phyloP scores from a whole-genome alignment of 2,888 invertebrate species.

The Azorinus chamasolen region DNA sequence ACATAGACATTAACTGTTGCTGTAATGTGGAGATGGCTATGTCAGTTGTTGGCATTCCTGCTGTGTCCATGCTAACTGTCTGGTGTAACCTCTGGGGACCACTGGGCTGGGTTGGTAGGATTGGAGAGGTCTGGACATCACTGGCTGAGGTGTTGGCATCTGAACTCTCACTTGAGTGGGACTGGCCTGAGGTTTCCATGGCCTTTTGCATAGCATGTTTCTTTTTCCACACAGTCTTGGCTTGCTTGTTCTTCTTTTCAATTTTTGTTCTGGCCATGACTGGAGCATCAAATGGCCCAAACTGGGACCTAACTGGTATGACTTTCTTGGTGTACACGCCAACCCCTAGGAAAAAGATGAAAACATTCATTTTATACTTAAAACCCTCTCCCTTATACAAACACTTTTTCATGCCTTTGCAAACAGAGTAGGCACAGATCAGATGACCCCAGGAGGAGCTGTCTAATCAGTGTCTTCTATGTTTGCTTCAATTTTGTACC shows the following conservation, averaged over 20 bases:
- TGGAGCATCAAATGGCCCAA: constrained; percentile 81
- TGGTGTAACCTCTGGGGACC: not conserved
- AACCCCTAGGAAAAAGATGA: constrained; percentile 54
- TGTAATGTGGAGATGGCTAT: constrained; percentile 41
- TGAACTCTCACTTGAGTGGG: constrained; percentile 25
- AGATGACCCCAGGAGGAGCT: no score
- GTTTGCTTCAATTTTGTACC: no score
- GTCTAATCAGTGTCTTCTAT: no score
- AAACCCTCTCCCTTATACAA: no score
- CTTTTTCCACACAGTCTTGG: constrained; percentile 58
- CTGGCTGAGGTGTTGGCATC: constrained; percentile 30
- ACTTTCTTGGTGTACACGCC: constrained; percentile 81
- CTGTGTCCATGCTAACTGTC: not conserved
- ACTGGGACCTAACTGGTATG: constrained; percentile 78
- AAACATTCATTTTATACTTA: not conserved
- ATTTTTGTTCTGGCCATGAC: constrained; percentile 41
- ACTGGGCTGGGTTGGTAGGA: constrained; percentile 19
- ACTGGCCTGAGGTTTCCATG: constrained; percentile 44
- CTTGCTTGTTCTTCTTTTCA: constrained; percentile 38
- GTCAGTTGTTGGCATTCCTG: constrained; percentile 18
- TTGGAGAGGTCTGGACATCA: constrained; percentile 38
- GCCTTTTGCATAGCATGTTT: constrained; percentile 63
- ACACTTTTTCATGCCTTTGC: no score
- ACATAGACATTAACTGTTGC: constrained; percentile 54
- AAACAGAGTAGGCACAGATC: no score